Percentiles rank a stretch among this genome's conserved stretches.
Evolutionary conservation across 2,797 vertebrate species (phyloP).

Genomic region (Spea hammondii): DNA sequence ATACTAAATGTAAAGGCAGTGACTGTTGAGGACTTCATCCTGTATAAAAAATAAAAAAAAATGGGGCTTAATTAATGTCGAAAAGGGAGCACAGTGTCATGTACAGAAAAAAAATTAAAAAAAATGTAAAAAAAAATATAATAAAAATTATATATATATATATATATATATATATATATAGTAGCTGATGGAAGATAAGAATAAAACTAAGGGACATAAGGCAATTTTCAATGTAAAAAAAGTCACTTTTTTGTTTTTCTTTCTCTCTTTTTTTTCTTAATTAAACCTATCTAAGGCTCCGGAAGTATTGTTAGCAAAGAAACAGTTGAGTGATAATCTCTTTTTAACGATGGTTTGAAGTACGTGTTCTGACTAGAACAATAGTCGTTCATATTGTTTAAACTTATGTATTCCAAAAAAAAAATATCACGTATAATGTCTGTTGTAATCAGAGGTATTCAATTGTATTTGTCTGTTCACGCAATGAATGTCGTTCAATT

Average conservation of each 20-base stretch:
- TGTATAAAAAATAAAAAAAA: slow-evolving; percentile 7
- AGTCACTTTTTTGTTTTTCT: slow-evolving; percentile 1
- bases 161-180: background rate
- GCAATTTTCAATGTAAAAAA: background rate
- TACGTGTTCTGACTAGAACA: slow-evolving; percentile 67
- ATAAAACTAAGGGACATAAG: background rate
- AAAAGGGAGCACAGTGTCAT: background rate
- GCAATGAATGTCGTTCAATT: slow-evolving; percentile 82
- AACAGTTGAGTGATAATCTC: slow-evolving; percentile 63
- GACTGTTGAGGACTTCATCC: slow-evolving; percentile 77
- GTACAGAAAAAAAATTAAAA: background rate
- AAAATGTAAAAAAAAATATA: background rate
- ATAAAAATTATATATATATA: no score
- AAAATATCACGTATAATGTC: slow-evolving; percentile 69
- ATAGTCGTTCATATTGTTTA: slow-evolving; percentile 70
- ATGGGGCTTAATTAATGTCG: background rate
- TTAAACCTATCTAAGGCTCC: slow-evolving; percentile 68
- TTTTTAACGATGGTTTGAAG: slow-evolving; percentile 59
- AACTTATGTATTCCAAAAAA: slow-evolving; percentile 68
- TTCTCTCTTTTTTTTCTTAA: slow-evolving; percentile 63
- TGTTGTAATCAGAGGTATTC: slow-evolving; percentile 77
- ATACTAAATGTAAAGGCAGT: slow-evolving; percentile 69
- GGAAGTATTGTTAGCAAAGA: slow-evolving; percentile 66
- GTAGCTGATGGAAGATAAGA: no score
- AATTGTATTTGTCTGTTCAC: slow-evolving; percentile 76